phyloP scores from a whole-genome alignment of 1,140 invertebrate species.

The Psilanteris sp. region DNA sequence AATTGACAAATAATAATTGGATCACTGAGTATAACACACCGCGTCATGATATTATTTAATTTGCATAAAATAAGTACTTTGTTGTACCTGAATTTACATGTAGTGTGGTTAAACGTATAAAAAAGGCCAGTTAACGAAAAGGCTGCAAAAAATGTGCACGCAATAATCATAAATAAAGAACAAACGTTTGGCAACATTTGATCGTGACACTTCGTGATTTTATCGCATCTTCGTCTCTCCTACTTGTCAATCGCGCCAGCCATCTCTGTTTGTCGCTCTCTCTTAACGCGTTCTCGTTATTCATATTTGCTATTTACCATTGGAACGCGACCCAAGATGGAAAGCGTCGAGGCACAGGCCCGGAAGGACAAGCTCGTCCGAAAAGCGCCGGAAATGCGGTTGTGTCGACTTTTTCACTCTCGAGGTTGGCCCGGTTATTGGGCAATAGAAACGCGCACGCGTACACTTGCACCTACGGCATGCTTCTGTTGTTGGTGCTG shows the following conservation, averaged over 20 bases:
- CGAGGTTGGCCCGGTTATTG: constrained; percentile 33
- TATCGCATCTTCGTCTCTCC: constrained; percentile 3
- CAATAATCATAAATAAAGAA: too few species aligned
- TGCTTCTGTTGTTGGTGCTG: constrained; percentile 46
- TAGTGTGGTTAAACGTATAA: too few species aligned
- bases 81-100: too few species aligned
- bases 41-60: too few species aligned
- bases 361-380: constrained; percentile 33
- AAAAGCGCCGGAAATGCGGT: constrained; percentile 38
- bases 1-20: too few species aligned
- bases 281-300: constrained; percentile 34
- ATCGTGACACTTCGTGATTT: constrained; percentile 50
- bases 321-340: constrained; percentile 41
- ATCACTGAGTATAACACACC: too few species aligned
- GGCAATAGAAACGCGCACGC: constrained; percentile 34
- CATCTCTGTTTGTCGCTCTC: constrained; percentile 44
- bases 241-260: not conserved
- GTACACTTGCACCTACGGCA: constrained; percentile 50
- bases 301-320: constrained; percentile 58
- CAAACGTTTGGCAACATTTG: constrained; percentile 30
- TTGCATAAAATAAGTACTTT: too few species aligned
- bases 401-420: constrained; percentile 34
- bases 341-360: constrained; percentile 35
- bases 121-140: too few species aligned
- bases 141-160: too few species aligned